A percentile compares a stretch with the other conserved stretches of the same genome.
Conservation (phyloP, 2,113 vertebrate genomes). For the Zapus hudsonius region DNA sequence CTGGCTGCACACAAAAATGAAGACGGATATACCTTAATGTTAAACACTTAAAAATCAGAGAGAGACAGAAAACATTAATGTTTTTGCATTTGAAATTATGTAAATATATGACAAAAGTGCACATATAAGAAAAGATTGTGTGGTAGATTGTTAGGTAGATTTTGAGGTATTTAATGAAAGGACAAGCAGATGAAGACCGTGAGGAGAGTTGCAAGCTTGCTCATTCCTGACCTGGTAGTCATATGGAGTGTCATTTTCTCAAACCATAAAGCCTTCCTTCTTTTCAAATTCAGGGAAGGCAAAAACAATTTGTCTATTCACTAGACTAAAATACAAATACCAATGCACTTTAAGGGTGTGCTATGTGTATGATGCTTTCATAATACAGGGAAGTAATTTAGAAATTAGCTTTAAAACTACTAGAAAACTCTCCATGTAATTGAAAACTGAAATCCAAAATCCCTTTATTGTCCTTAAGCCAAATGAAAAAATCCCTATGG, state of each 20-base stretch:
- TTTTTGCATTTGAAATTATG: background rate
- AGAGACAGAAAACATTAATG: background rate
- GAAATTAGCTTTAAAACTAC: conserved; percentile 12
- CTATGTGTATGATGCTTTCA: background rate
- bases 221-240: background rate
- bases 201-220: background rate
- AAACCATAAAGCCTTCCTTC: background rate
- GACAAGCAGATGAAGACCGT: background rate
- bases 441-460: background rate
- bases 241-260: background rate
- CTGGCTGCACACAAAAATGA: background rate
- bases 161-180: conserved; percentile 20
- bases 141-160: background rate
- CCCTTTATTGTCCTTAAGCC: background rate
- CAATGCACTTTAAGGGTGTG: background rate
- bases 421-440: background rate
- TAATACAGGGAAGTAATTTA: background rate
- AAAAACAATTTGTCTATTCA: background rate
- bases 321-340: background rate
- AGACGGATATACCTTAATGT: background rate
- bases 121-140: conserved; percentile 1
- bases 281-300: background rate
- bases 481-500: conserved; percentile 15
- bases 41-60: background rate
- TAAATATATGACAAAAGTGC: background rate